phyloP scores from a whole-genome alignment of 1,140 invertebrate species.

The Tetramorium parvispinum region DNA sequence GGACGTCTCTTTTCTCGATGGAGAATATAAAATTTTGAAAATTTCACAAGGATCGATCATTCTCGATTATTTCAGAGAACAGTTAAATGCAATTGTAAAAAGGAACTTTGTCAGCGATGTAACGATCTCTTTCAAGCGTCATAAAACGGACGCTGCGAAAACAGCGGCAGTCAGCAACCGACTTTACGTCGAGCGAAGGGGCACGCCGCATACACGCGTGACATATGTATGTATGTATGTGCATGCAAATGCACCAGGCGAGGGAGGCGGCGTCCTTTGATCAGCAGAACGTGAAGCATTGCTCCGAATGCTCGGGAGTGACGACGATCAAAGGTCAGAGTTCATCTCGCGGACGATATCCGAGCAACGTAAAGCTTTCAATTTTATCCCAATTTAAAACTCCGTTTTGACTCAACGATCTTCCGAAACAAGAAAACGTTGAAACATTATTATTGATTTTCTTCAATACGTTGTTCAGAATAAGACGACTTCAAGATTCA shows the following conservation, averaged over 20 bases:
- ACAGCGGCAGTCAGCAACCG: not conserved
- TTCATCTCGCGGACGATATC: slow-evolving; percentile 29
- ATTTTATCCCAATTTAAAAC: slow-evolving; percentile 24
- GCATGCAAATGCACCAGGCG: slow-evolving; percentile 26
- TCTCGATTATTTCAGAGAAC: not conserved
- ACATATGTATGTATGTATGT: slow-evolving; percentile 30
- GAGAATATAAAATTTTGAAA: not conserved
- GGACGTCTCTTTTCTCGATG: not conserved
- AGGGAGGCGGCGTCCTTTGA: slow-evolving; percentile 55
- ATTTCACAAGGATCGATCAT: not conserved
- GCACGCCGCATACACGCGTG: slow-evolving; percentile 26
- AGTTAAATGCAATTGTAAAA: not conserved
- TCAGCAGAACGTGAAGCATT: slow-evolving; percentile 66
- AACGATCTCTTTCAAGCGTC: not conserved
- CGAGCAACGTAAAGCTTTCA: not conserved
- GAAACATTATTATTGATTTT: not conserved
- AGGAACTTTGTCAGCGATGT: not conserved
- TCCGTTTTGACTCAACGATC: slow-evolving; percentile 7
- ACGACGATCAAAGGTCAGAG: slow-evolving; percentile 64
- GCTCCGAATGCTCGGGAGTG: slow-evolving; percentile 48
- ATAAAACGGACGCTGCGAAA: slow-evolving; percentile 2
- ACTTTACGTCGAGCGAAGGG: not conserved
- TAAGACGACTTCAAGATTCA: not conserved
- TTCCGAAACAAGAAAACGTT: not conserved
- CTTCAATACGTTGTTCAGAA: not conserved